phyloP scores from a whole-genome alignment of 2,888 invertebrate genomes.

The Imbricaverruca yamaguchii region DNA sequence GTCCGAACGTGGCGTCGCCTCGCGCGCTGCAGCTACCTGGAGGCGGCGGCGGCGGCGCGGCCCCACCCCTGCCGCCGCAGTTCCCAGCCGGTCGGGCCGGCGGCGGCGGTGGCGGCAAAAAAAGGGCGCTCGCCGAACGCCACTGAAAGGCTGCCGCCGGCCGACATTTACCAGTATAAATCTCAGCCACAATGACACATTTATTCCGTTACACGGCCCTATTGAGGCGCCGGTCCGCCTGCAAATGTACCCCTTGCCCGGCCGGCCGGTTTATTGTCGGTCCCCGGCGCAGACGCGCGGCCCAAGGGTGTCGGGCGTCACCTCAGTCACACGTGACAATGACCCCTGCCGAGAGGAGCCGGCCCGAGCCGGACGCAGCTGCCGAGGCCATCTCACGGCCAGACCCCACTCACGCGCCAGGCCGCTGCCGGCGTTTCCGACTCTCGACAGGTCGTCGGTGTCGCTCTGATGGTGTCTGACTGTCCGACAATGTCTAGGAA shows the following conservation, averaged over 20 bases:
- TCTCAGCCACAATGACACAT: conserved; percentile 11
- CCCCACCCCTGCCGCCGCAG: too few species aligned
- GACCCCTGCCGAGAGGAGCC: background rate
- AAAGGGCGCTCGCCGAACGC: too few species aligned
- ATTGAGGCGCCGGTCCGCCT: background rate
- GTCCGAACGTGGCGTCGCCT: too few species aligned
- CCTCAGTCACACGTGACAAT: background rate
- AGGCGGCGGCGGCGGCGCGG: too few species aligned
- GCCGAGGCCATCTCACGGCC: background rate
- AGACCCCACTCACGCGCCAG: background rate
- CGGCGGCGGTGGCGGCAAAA: too few species aligned
- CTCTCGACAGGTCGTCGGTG: too few species aligned
- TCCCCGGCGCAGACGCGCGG: background rate
- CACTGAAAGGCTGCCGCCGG: background rate
- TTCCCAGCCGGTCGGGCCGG: too few species aligned
- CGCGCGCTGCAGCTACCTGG: too few species aligned
- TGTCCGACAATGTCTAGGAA: too few species aligned
- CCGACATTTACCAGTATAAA: conserved; percentile 14
- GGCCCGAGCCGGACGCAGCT: background rate
- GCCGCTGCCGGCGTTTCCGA: too few species aligned
- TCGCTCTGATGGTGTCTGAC: too few species aligned
- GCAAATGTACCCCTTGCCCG: background rate
- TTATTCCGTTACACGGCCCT: conserved; percentile 7
- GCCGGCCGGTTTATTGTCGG: background rate
- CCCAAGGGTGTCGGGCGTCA: background rate